These are phyloP conservation scores for Pogona vitticeps DNA, from an alignment of 2,113 vertebrate species.

Conservation along the genomic window DNA sequence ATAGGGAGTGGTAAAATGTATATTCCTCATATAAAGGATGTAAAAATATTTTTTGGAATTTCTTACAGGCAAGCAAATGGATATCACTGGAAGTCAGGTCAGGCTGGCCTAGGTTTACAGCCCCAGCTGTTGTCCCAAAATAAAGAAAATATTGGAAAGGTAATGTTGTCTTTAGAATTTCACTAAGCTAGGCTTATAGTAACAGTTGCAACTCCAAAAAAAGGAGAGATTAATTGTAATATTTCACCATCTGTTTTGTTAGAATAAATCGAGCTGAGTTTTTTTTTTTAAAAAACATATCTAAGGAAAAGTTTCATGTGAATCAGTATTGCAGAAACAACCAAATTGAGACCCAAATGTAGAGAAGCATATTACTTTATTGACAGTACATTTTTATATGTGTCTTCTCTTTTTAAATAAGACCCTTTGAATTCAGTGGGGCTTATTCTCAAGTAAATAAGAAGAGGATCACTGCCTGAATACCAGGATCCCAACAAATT, in stretches of 20 bases:
- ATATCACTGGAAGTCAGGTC: conserved; percentile 84
- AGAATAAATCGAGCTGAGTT: no score
- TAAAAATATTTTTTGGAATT: conserved; percentile 36
- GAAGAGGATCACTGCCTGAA: not conserved
- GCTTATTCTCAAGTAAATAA: not conserved
- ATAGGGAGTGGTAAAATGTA: not conserved
- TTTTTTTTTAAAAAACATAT: not conserved
- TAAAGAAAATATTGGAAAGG: conserved; percentile 80
- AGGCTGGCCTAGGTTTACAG: conserved; percentile 60
- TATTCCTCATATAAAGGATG: not conserved
- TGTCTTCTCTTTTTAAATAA: not conserved
- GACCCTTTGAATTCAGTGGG: not conserved
- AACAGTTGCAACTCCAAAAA: no score
- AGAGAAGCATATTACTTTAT: not conserved
- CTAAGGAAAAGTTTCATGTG: not conserved
- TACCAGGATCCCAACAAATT: not conserved
- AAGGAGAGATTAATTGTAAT: not conserved
- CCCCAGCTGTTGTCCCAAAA: conserved; percentile 59
- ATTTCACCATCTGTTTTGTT: not conserved
- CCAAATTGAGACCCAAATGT: not conserved
- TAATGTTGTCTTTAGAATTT: conserved; percentile 62
- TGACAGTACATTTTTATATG: not conserved
- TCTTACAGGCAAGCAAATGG: conserved; percentile 75
- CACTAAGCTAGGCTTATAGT: not conserved
- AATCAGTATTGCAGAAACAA: not conserved